Evolutionary conservation across 2,888 invertebrate species (phyloP), one percentile per base, ranked within the genome.

Genomic region (Merodon equestris): DNA sequence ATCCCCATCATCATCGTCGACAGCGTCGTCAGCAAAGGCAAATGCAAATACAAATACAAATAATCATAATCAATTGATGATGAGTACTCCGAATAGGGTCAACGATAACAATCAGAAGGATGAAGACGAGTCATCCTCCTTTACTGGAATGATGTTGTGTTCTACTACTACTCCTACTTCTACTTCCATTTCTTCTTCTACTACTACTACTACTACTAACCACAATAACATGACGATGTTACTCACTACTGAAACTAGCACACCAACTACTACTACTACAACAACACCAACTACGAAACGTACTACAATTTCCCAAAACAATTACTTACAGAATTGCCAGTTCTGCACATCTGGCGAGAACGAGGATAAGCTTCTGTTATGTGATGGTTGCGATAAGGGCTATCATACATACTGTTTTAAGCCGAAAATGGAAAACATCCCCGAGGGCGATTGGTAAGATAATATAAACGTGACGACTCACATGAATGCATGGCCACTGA

Each of bases 331-430:
- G 97, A 96, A 96, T 90, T 98, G 98, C 90, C 98, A 99, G 90
- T 97, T 99, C 90, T 99, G 99, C 90, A 93, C 96, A 86, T 94
- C 95, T 85, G 98, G 97, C 74, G 98, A 98, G 90, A 96, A 97
- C 85, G 98, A 99, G 88, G 98, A 97, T 83, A 95, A 97, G 88
- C 90, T 99, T 83, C 90, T 99, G 83, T 91, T 99, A 18, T 99
- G 99, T 89, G 99, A 99, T 90, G 96, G 97, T 82, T 99, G 99
- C 90, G 99, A 99, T 90, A 96, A 97, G 88, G 99, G 98, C 57
- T 98, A 98, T 90, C 99, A 99, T 90, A 98, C 97, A 53, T 98
- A 98, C 89, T 99, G 99, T 91, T 98, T 99, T 91, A 97, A 96
- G 90, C 98, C 98, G 81, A 93, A 94, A 88, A 95, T 99, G 95